phyloP scores from a whole-genome alignment of 2,113 vertebrate genomes.

The Dipodomys merriami region DNA sequence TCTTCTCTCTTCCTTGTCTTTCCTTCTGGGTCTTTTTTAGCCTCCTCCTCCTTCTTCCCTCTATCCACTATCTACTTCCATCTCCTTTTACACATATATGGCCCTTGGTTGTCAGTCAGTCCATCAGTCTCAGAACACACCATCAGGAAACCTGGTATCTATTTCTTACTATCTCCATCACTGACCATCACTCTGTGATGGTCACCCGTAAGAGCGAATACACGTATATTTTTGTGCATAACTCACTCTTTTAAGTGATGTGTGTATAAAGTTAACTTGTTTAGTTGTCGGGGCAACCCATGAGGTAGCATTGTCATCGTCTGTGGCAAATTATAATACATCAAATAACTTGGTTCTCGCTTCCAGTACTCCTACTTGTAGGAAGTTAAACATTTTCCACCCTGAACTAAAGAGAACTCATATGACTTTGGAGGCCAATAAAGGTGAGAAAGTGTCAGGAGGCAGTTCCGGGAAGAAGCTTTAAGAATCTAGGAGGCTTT shows the following conservation, averaged over 20 bases:
- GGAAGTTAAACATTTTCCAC: not conserved
- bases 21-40: not conserved
- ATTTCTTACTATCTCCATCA: constrained; percentile 8
- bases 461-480: not conserved
- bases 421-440: not conserved
- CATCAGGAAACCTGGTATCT: not conserved
- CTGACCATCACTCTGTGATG: not conserved
- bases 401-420: not conserved
- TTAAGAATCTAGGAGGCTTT: not conserved
- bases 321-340: not conserved
- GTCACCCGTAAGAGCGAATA: constrained; percentile 11
- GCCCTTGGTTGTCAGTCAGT: not conserved
- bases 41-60: not conserved
- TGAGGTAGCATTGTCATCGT: not conserved
- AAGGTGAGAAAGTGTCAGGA: not conserved
- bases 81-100: not conserved
- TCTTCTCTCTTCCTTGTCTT: not conserved
- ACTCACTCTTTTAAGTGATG: not conserved
- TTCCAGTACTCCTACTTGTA: not conserved
- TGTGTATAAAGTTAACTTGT: not conserved
- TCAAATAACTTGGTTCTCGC: constrained; percentile 6
- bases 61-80: not conserved
- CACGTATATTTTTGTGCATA: not conserved
- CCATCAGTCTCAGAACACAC: not conserved
- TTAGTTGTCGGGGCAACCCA: constrained; percentile 24